These are phyloP conservation scores for Eumaeus atala DNA, from an alignment of 1,140 invertebrate species.

Conservation along the genomic window DNA sequence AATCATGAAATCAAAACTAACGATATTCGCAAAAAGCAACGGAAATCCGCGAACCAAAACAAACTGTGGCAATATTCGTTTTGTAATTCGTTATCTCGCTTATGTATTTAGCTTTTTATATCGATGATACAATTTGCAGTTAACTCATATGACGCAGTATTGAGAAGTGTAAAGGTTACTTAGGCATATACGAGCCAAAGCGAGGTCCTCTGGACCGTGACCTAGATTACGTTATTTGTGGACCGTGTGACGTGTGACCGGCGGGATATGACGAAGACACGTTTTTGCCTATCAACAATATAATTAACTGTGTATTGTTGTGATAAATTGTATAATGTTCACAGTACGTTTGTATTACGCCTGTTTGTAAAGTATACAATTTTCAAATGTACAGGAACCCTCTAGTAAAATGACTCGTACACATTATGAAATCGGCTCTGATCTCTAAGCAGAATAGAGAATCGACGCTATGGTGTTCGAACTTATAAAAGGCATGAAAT, in stretches of 20 bases:
- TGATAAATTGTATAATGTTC: background rate
- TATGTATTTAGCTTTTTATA: slow-evolving; percentile 11
- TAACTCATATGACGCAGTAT: slow-evolving; percentile 26
- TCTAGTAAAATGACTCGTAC: too few species aligned
- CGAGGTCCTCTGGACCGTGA: slow-evolving; percentile 54
- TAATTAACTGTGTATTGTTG: background rate
- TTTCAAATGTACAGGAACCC: too few species aligned
- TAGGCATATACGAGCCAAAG: slow-evolving; percentile 29
- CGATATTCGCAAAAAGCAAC: too few species aligned
- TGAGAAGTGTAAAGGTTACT: slow-evolving; percentile 33
- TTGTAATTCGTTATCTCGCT: background rate
- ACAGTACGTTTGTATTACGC: too few species aligned
- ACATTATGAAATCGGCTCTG: too few species aligned
- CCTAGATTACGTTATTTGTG: slow-evolving; percentile 52
- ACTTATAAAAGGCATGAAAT: too few species aligned
- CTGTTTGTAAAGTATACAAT: too few species aligned
- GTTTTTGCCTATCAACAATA: slow-evolving; percentile 3
- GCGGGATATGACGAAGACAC: slow-evolving; percentile 14
- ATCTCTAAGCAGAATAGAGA: too few species aligned
- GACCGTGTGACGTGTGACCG: slow-evolving; percentile 36
- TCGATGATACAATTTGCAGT: slow-evolving; percentile 24
- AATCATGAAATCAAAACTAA: too few species aligned
- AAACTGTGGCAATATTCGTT: too few species aligned
- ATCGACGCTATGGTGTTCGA: too few species aligned
- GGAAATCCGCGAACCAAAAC: too few species aligned